Evolutionary conservation across 2,888 invertebrate genomes (phyloP), one percentile per base, ranked within the genome.

Genomic region (Galerucella calmariensis): DNA sequence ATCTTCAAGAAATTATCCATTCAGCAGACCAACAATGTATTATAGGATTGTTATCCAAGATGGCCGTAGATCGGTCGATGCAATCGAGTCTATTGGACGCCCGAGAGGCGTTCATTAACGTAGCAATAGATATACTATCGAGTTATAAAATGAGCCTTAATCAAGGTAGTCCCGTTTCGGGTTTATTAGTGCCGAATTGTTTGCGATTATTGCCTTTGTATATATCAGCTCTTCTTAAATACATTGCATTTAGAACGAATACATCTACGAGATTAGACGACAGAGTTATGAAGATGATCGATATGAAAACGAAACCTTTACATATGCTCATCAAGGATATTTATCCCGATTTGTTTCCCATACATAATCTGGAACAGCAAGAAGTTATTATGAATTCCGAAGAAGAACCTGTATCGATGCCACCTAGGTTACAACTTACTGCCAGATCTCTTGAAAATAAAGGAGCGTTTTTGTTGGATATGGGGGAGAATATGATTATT

Each of bases 51-150:
- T 90, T 99, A 44, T 92, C 96, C 35, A 99, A 99, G 91, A 99
- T 99, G 98, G 98, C 98, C 77, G 98, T 97, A 75, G 99, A 99
- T 88, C 91, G 97, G 62, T 95, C 96, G 77, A 90, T 94, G 82
- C 91, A 94, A 59, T 94, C 96, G 41, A 96, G 94, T 67, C 89
- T 99, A 85, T 90, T 94, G 9, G 99, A 99, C 88, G 98, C 99
- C 0, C 91, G 98, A 59, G 99, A 99, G 87, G 99, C 99, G 12
- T 92, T 99, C 72, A 94, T 97, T 81, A 99, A 98, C 89, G 97
- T 97, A 35, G 96, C 95, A 0, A 92, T 97, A 74, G 99, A 99
- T 89, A 94, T 95, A 78, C 88, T 97, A 67, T 91, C 92, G 77
- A 92, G 95, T 73, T 96, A 92, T 85, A 92, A 92, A 84, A 84